Conservation (phyloP, 2,888 invertebrate species). For the Andricus curvator region DNA sequence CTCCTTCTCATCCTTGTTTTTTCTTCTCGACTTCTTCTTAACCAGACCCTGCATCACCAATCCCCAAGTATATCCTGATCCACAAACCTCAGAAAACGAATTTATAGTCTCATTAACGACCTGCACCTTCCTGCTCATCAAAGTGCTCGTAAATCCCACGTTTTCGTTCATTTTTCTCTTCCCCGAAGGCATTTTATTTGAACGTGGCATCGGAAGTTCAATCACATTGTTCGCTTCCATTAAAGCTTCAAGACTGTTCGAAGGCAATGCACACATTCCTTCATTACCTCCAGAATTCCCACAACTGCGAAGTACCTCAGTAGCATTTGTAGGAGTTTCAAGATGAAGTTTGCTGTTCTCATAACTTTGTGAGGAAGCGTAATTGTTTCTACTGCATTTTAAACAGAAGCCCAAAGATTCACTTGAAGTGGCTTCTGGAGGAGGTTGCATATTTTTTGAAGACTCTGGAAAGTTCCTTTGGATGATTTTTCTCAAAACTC, state of each 20-base stretch:
- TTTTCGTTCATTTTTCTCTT: constrained; percentile 58
- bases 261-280: constrained; percentile 58
- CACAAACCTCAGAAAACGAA: constrained; percentile 45
- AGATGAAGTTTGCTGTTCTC: constrained; percentile 74
- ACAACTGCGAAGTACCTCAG: constrained; percentile 81
- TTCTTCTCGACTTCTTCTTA: constrained; percentile 64
- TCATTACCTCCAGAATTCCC: constrained; percentile 56
- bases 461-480: constrained; percentile 75
- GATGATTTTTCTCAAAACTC: constrained; percentile 72
- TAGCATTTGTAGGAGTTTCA: constrained; percentile 89
- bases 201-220: constrained; percentile 82
- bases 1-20: constrained; percentile 47
- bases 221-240: constrained; percentile 77
- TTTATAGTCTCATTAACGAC: constrained; percentile 35
- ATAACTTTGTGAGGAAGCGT: constrained; percentile 57
- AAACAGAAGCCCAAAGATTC: constrained; percentile 62
- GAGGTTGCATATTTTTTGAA: constrained; percentile 70
- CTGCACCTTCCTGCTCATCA: constrained; percentile 57
- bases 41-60: constrained; percentile 85
- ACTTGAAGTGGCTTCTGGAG: constrained; percentile 49
- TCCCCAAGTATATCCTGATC: constrained; percentile 71
- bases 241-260: constrained; percentile 71
- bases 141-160: constrained; percentile 70
- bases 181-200: constrained; percentile 48
- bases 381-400: constrained; percentile 67